A percentile compares a stretch with the other conserved stretches of the same genome.
These are phyloP conservation scores for Copsychus sechellarum DNA, from an alignment of 2,113 vertebrate species.

Conservation along the genomic window DNA sequence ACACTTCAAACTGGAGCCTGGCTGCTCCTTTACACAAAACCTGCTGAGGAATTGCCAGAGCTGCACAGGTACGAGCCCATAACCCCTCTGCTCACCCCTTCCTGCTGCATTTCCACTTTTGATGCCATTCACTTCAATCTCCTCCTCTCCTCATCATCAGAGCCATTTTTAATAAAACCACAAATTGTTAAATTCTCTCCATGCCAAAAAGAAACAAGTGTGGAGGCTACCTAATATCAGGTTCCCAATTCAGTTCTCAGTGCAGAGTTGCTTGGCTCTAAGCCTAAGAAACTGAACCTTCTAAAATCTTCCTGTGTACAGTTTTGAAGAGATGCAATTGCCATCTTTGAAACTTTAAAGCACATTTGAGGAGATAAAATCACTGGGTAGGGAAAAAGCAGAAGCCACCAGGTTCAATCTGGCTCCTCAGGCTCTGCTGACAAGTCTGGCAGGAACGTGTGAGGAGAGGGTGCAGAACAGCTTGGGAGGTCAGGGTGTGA, in stretches of 20 bases:
- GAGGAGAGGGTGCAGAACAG: slow-evolving; percentile 15
- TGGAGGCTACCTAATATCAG: background rate
- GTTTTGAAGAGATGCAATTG: background rate
- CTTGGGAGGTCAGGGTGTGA: slow-evolving; percentile 41
- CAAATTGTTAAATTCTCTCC: background rate
- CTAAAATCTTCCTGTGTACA: background rate
- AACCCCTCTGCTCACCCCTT: background rate
- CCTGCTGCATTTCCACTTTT: background rate
- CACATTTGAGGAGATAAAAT: slow-evolving; percentile 9
- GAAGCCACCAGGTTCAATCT: slow-evolving; percentile 9
- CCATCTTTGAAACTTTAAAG: background rate
- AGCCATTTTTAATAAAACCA: background rate
- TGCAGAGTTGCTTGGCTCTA: background rate
- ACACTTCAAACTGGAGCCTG: background rate
- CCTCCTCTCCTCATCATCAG: background rate
- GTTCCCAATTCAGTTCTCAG: background rate
- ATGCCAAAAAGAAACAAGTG: background rate
- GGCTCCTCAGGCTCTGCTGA: background rate
- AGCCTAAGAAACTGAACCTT: background rate
- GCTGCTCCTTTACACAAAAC: rapidly evolving
- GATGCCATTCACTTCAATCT: rapidly evolving
- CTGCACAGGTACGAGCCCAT: rapidly evolving
- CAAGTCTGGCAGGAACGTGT: background rate
- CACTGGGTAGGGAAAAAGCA: background rate
- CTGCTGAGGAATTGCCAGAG: background rate